Evolutionary conservation across 2,888 invertebrate species (phyloP).

Genomic region (Callosobruchus maculatus): DNA sequence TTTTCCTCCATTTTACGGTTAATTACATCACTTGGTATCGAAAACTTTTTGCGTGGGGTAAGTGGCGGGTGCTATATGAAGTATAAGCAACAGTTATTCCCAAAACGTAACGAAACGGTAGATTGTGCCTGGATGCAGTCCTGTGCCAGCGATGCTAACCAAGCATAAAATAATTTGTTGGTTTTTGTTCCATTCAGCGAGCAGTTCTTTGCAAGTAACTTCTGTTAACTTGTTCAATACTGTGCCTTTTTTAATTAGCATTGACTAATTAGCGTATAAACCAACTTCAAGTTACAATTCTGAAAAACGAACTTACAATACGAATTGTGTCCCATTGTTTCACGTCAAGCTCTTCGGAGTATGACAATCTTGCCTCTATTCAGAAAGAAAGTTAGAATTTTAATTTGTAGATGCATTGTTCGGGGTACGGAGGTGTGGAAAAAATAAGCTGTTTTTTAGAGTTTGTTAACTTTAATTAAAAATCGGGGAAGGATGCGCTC

Average conservation of each 20-base stretch:
- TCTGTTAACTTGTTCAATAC: constrained; percentile 26
- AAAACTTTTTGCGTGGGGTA: too few species aligned
- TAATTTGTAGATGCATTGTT: constrained; percentile 15
- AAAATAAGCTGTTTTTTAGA: constrained; percentile 2
- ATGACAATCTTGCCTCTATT: constrained; percentile 28
- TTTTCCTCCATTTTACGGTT: too few species aligned
- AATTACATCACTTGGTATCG: too few species aligned
- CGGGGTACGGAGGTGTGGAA: not conserved
- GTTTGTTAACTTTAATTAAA: not conserved
- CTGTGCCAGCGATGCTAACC: constrained; percentile 8
- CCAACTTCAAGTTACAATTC: constrained; percentile 33
- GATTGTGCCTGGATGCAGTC: too few species aligned
- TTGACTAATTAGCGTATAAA: constrained; percentile 39
- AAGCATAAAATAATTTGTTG: constrained; percentile 16
- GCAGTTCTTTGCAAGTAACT: constrained; percentile 22
- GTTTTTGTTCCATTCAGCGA: constrained; percentile 18
- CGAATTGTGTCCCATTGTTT: constrained; percentile 28
- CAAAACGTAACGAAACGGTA: too few species aligned
- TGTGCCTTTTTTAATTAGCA: constrained; percentile 38
- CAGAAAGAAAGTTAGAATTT: constrained; percentile 23
- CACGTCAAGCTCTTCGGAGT: constrained; percentile 26
- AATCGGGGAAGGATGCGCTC: too few species aligned
- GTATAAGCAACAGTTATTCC: too few species aligned
- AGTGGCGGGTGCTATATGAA: too few species aligned
- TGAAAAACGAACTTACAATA: constrained; percentile 33